Percentiles rank a stretch among this genome's conserved stretches.
phyloP scores from a whole-genome alignment of 2,888 invertebrate genomes.

The Schizaphis graminum region DNA sequence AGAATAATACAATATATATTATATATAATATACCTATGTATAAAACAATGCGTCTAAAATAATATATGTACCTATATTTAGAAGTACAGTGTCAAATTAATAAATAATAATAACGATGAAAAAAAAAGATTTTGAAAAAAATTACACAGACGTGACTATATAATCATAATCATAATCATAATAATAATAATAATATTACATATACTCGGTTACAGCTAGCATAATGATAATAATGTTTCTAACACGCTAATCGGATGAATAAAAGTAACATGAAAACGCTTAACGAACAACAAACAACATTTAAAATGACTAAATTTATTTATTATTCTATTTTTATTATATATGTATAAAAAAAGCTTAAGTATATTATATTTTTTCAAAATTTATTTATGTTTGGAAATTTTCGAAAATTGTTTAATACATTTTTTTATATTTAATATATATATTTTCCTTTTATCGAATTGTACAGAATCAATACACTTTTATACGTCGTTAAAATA shows the following conservation, averaged over 20 bases:
- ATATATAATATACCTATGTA: slow-evolving; percentile 6
- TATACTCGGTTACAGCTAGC: slow-evolving; percentile 50
- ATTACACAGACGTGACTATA: slow-evolving; percentile 55
- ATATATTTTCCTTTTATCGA: slow-evolving; percentile 27
- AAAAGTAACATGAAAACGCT: slow-evolving; percentile 62
- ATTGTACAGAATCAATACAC: slow-evolving; percentile 50
- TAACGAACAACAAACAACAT: slow-evolving; percentile 65
- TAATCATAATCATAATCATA: slow-evolving; percentile 28
- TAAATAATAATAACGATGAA: slow-evolving; percentile 35
- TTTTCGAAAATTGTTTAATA: slow-evolving; percentile 43
- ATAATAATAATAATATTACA: slow-evolving; percentile 58
- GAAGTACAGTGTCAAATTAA: slow-evolving; percentile 31
- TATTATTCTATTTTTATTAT: slow-evolving; percentile 63
- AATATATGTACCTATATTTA: slow-evolving; percentile 25
- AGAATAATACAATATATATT: slow-evolving; percentile 22
- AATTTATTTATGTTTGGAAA: slow-evolving; percentile 48
- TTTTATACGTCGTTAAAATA: slow-evolving; percentile 51
- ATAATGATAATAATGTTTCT: slow-evolving; percentile 54
- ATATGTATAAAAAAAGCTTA: slow-evolving; percentile 62
- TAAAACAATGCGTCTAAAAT: slow-evolving; percentile 38
- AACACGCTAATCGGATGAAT: slow-evolving; percentile 53
- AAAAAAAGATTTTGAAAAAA: slow-evolving; percentile 33
- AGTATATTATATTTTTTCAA: slow-evolving; percentile 43
- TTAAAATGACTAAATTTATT: slow-evolving; percentile 64
- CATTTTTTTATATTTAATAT: slow-evolving; percentile 23